Base-by-base conservation (phyloP, 2,113 vertebrate genomes). In the Pomatostomus ruficeps region DNA sequence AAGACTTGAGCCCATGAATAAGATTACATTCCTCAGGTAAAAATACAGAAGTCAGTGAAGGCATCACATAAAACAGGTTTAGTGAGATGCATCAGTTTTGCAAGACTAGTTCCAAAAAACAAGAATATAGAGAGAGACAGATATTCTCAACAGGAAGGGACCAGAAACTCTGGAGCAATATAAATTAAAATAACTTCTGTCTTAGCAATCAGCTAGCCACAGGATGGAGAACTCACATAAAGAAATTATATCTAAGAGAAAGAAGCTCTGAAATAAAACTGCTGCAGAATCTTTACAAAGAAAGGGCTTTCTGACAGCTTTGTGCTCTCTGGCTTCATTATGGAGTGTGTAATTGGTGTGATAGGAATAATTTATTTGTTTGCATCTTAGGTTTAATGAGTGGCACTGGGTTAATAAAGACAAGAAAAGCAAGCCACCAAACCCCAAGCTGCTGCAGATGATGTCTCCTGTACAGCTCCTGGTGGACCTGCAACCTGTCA, bases 341-440 rank as follows among this genome's bases (percentile, higher is more conserved):
- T 22, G 31, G 20, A 68, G 21, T n/a, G 4, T 49, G 55, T 82
- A 87, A 67, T 43, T 91, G 19, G 9, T 46, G 13, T 63, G 51
- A 82, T 52, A 91, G 46, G 7, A 94, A 84, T 78, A 85, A 82
- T 48, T 51, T 85, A 54, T 63, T 77, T 81, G n/a, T 63, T 94
- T 82, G 13, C 21, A 63, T 59, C 29, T 54, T 72, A 38, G 16
- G 2, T 76, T 86, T 74, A 73, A 74, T 66, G 23, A 58, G 29
- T 38, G 28, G 9, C 35, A 70, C 12, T 42, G 22, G 14, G 14
- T 67, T 65, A 82, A 77, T 38, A 79, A 71, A 81, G n/a, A 25
- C 22, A 40, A 52, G 49, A 80, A 91, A 73, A 74, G 21, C 10
- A 86, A 92, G 9, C 18, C 18, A 52, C 24, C 26, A 81, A 68